Conservation (phyloP, 2,113 vertebrate species). For the Platichthys flesus region DNA sequence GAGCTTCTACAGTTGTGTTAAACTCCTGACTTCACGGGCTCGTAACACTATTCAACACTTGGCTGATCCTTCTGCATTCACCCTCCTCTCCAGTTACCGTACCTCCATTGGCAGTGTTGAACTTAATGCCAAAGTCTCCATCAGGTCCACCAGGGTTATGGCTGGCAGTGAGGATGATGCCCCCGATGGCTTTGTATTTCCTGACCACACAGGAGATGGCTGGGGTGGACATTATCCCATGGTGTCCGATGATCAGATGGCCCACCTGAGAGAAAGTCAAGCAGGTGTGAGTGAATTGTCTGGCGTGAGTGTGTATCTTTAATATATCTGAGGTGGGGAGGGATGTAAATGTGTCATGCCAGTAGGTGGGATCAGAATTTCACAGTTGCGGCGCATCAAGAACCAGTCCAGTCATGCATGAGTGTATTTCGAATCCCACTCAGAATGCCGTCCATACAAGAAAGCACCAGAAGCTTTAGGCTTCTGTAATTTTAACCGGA, state of each 20-base stretch:
- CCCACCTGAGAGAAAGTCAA: conserved; percentile 86
- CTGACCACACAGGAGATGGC: conserved; percentile 94
- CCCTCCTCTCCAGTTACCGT: conserved; percentile 59
- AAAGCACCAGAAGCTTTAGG: conserved; percentile 22
- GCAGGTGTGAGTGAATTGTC: background rate
- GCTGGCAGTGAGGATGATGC: conserved; percentile 94
- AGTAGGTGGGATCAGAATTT: conserved; percentile 19
- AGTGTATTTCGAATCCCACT: conserved; percentile 49
- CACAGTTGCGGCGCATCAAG: conserved; percentile 31
- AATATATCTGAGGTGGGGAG: conserved; percentile 6
- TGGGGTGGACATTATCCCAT: conserved; percentile 94
- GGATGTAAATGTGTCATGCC: background rate
- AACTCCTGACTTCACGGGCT: conserved; percentile 33
- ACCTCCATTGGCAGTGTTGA: conserved; percentile 95
- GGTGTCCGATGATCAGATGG: conserved; percentile 92
- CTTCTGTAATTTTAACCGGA: conserved; percentile 36
- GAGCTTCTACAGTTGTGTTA: conserved; percentile 24
- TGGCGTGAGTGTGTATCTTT: conserved; percentile 22
- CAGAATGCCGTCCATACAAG: conserved; percentile 19
- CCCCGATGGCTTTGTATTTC: conserved; percentile 95
- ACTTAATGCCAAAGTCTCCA: conserved; percentile 97
- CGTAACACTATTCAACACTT: conserved; percentile 57
- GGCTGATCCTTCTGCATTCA: conserved; percentile 27
- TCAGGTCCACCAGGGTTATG: conserved; percentile 93
- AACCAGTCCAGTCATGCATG: conserved; percentile 24